A percentile compares a stretch with the other conserved stretches of the same genome.
Conservation (phyloP, 92 coral and sea anemone species). For the Actinostola sp. region DNA sequence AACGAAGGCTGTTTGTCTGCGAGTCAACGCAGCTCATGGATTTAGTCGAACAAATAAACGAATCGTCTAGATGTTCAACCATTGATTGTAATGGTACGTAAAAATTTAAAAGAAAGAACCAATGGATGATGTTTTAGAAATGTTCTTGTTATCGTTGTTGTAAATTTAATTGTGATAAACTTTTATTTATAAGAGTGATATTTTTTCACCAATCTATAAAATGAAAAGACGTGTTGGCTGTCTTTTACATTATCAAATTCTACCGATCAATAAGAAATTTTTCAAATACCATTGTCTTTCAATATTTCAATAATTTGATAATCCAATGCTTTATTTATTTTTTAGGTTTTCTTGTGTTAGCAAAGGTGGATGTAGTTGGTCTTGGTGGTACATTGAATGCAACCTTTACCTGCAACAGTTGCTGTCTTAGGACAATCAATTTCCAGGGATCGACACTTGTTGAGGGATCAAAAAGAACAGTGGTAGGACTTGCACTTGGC, state of each 20-base stretch:
- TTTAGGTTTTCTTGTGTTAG: neutral
- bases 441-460: conserved; percentile 41
- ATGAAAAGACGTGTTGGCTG: too few relatives aligned
- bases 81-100: conserved; percentile 38
- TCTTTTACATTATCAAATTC: too few relatives aligned
- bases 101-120: too few relatives aligned
- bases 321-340: too few relatives aligned
- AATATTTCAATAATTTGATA: too few relatives aligned
- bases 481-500: conserved; percentile 47
- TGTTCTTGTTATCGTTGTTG: too few relatives aligned
- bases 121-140: too few relatives aligned
- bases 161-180: too few relatives aligned
- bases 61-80: conserved; percentile 34
- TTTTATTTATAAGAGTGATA: too few relatives aligned
- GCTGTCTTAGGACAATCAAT: conserved; percentile 12
- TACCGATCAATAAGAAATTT: too few relatives aligned
- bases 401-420: conserved; percentile 21
- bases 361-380: conserved; percentile 18
- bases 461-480: conserved; percentile 54
- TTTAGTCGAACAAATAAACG: conserved; percentile 45
- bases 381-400: conserved; percentile 25
- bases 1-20: conserved; percentile 43
- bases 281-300: too few relatives aligned
- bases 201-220: too few relatives aligned
- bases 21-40: conserved; percentile 43